Evolutionary conservation across 2,888 invertebrate species (phyloP).

Genomic region (Drosophila sordidula): DNA sequence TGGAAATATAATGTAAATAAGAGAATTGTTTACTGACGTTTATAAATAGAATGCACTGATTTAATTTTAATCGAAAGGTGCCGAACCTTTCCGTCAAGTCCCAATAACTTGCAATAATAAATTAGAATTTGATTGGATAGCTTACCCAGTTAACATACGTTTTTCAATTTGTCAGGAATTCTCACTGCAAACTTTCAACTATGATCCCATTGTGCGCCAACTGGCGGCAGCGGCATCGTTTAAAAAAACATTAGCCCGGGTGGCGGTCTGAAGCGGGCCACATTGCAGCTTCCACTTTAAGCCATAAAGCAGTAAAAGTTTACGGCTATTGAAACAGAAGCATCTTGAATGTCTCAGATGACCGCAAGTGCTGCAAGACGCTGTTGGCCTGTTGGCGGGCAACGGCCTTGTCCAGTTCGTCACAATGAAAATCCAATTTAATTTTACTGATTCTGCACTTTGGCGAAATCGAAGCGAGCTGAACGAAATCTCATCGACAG

Average conservation of each 20-base stretch:
- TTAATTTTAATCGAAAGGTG: neutral
- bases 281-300: conserved; percentile 38
- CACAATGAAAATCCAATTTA: conserved; percentile 80
- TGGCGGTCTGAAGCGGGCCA: conserved; percentile 33
- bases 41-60: conserved; percentile 21
- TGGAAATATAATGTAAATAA: conserved; percentile 18
- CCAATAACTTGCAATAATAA: too few species aligned
- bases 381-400: conserved; percentile 40
- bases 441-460: conserved; percentile 80
- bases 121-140: too few species aligned
- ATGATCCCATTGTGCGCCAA: conserved; percentile 44
- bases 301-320: conserved; percentile 60
- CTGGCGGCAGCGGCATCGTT: conserved; percentile 54
- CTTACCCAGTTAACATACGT: too few species aligned
- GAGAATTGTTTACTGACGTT: conserved; percentile 24
- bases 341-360: conserved; percentile 31
- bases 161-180: conserved; percentile 4
- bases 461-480: conserved; percentile 67
- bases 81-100: too few species aligned
- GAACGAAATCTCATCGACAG: conserved; percentile 54
- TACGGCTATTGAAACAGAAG: conserved; percentile 36
- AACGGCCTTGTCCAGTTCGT: conserved; percentile 69
- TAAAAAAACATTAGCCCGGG: conserved; percentile 76
- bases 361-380: conserved; percentile 46
- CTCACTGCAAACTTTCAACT: conserved; percentile 37